Conservation (phyloP, 2,888 invertebrate species). For the Subacronicta megacephala region DNA sequence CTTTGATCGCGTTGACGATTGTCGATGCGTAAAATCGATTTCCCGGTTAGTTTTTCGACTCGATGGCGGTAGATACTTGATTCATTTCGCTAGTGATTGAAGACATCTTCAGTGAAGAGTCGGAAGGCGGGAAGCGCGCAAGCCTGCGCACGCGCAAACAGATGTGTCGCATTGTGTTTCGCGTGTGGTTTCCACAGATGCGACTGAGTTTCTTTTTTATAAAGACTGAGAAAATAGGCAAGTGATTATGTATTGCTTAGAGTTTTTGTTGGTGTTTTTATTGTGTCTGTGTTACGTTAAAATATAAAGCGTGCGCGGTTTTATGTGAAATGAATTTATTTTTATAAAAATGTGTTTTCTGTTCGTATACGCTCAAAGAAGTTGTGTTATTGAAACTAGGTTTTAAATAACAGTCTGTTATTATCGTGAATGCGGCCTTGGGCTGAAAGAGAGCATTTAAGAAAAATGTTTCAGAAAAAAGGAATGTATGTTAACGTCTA, state of each 20-base stretch:
- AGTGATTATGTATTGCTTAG: conserved; percentile 63
- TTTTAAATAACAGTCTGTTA: conserved; percentile 7
- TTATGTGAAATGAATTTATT: conserved; percentile 32
- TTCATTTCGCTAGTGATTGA: conserved; percentile 53
- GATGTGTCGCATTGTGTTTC: conserved; percentile 75
- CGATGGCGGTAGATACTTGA: conserved; percentile 51
- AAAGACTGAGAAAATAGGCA: conserved; percentile 76
- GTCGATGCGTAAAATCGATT: conserved; percentile 69
- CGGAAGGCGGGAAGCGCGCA: conserved; percentile 63
- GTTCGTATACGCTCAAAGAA: conserved; percentile 33
- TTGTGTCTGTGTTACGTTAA: conserved; percentile 30
- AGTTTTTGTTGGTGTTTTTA: conserved; percentile 41
- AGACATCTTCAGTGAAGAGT: conserved; percentile 50
- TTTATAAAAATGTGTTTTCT: conserved; percentile 24
- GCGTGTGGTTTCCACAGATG: conserved; percentile 73
- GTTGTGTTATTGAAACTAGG: conserved; percentile 19
- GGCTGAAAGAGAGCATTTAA: conserved; percentile 1
- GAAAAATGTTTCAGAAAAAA: conserved; percentile 10
- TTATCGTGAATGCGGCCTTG: conserved; percentile 4
- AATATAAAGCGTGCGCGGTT: conserved; percentile 10
- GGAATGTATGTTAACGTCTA: conserved; percentile 1
- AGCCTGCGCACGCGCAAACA: conserved; percentile 66
- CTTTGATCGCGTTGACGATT: conserved; percentile 21
- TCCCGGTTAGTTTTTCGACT: conserved; percentile 61
- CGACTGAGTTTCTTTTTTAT: conserved; percentile 75